Evolutionary conservation across 2,113 vertebrate species (phyloP).

Genomic region (Xiphorhynchus elegans): DNA sequence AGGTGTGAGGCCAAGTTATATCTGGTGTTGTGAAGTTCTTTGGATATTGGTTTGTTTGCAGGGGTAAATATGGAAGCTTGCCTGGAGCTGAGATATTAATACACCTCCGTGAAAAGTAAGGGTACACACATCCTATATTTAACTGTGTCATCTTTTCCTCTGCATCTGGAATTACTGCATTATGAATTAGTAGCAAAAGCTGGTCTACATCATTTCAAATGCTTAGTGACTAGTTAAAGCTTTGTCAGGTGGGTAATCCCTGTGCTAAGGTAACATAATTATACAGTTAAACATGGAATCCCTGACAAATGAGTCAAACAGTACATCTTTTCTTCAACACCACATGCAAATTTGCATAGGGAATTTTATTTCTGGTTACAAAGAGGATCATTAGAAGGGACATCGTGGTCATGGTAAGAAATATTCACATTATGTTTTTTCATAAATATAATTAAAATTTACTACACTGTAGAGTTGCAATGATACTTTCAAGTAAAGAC

Average conservation of each 20-base stretch:
- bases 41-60: not conserved
- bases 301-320: not conserved
- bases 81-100: not conserved
- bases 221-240: not conserved
- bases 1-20: not conserved
- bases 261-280: not conserved
- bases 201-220: not conserved
- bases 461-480: not conserved
- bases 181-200: not conserved
- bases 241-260: not conserved
- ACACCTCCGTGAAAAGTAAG: not conserved
- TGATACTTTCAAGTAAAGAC: not conserved
- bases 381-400: not conserved
- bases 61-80: not conserved
- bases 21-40: not conserved
- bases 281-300: not conserved
- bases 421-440: not conserved
- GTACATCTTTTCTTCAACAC: not conserved
- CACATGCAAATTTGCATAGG: not conserved
- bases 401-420: not conserved
- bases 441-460: not conserved
- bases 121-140: not conserved
- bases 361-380: not conserved
- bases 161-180: conserved; percentile 9
- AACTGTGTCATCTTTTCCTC: not conserved